phyloP scores from a whole-genome alignment of 2,113 vertebrate species.

The Grus americana region DNA sequence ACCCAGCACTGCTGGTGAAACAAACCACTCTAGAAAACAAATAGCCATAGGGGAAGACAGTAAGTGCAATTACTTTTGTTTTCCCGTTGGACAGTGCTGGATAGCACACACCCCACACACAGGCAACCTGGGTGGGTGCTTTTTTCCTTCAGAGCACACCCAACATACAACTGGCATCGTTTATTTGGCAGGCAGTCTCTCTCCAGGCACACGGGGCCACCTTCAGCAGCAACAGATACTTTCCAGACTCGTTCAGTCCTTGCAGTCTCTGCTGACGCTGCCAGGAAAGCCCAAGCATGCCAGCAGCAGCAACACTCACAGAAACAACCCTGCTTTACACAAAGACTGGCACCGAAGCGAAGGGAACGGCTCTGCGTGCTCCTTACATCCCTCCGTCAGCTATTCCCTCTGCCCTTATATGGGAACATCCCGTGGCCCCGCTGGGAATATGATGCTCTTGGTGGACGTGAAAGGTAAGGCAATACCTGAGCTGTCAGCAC shows the following conservation, averaged over 20 bases:
- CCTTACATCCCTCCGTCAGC: not conserved
- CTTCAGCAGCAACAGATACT: conserved; percentile 16
- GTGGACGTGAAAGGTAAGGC: conserved; percentile 42
- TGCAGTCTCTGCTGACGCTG: not conserved
- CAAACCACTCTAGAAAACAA: not conserved
- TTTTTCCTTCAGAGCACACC: conserved; percentile 4
- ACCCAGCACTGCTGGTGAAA: not conserved
- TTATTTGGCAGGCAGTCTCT: not conserved
- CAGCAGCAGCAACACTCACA: not conserved
- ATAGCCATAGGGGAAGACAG: not conserved
- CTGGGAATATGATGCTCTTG: not conserved
- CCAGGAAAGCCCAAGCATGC: conserved; percentile 22
- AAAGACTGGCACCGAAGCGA: conserved; percentile 19
- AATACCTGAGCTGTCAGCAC: conserved; percentile 36
- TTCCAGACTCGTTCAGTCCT: not conserved
- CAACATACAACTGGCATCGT: not conserved
- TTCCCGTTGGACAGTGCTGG: not conserved
- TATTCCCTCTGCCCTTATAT: conserved; percentile 55
- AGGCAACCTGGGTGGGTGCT: conserved; percentile 30
- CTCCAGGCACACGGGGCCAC: conserved; percentile 1
- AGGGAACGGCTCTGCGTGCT: not conserved
- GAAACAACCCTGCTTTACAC: not conserved
- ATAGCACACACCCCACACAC: not conserved
- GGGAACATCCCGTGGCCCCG: conserved; percentile 19
- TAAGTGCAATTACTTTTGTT: not conserved